Percentiles rank a stretch among this genome's conserved stretches.
phyloP scores from a whole-genome alignment of 2,888 invertebrate species.

The Tachina grossa region DNA sequence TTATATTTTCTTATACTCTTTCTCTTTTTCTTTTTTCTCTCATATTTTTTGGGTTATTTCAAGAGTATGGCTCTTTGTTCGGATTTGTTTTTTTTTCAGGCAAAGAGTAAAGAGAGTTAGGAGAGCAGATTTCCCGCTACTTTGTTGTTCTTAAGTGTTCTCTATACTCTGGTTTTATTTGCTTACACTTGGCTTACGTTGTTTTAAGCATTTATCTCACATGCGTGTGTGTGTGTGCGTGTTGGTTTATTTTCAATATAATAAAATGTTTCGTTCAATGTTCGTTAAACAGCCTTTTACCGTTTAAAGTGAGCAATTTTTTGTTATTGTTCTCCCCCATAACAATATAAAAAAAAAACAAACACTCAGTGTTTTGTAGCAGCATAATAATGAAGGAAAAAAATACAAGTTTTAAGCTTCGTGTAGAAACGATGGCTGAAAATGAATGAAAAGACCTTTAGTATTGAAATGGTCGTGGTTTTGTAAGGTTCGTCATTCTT shows the following conservation, averaged over 20 bases:
- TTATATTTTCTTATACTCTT: not conserved
- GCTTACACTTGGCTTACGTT: constrained; percentile 24
- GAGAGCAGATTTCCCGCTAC: not conserved
- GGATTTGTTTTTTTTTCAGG: too few relatives aligned
- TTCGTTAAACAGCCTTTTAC: constrained; percentile 60
- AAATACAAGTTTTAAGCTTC: constrained; percentile 54
- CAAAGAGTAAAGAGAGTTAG: not conserved
- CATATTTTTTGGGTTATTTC: not conserved
- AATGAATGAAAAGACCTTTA: constrained; percentile 80
- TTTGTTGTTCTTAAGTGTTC: not conserved
- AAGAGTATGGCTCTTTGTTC: not conserved
- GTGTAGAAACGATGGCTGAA: constrained; percentile 64
- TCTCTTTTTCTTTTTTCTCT: not conserved
- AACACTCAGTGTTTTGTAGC: constrained; percentile 21
- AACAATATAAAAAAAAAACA: constrained; percentile 27
- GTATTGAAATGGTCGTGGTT: constrained; percentile 83
- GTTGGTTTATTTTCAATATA: constrained; percentile 4
- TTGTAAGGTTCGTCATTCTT: constrained; percentile 80
- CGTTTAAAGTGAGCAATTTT: constrained; percentile 56
- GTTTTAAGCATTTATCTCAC: constrained; percentile 44
- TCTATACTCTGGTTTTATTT: not conserved
- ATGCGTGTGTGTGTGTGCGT: constrained; percentile 28
- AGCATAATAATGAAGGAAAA: not conserved
- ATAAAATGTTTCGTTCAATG: constrained; percentile 60
- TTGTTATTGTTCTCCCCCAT: constrained; percentile 20